Percentiles rank a stretch among this genome's conserved stretches.
These are phyloP conservation scores for Drosophila niveifrons DNA, from an alignment of 2,888 invertebrate species.

Conservation along the genomic window DNA sequence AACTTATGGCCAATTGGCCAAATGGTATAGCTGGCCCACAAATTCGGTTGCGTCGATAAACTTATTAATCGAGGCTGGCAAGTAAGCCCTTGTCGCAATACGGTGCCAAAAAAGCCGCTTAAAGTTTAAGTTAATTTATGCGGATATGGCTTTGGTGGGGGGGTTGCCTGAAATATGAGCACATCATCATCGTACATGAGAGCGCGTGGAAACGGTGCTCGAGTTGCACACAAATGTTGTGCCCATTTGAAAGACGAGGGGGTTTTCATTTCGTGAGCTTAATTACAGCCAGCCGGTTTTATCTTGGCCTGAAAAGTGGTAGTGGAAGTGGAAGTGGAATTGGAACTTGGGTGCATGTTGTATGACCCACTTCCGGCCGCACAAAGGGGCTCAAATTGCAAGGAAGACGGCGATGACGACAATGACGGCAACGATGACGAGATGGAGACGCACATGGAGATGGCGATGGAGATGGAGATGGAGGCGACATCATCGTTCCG, in stretches of 20 bases:
- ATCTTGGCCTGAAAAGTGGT: slow-evolving; percentile 54
- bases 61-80: slow-evolving; percentile 46
- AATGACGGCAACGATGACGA: slow-evolving; percentile 12
- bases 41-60: slow-evolving; percentile 25
- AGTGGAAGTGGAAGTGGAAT: slow-evolving; percentile 36
- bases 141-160: slow-evolving; percentile 13
- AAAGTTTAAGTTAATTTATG: slow-evolving; percentile 55
- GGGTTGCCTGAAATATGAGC: slow-evolving; percentile 36
- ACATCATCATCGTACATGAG: slow-evolving; percentile 7
- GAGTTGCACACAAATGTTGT: slow-evolving; percentile 66
- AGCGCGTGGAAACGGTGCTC: slow-evolving; percentile 47
- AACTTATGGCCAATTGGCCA: neutral
- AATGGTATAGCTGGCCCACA: neutral
- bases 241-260: slow-evolving; percentile 54
- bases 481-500: slow-evolving; percentile 10
- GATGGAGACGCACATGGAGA: neutral
- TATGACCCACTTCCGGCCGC: slow-evolving; percentile 78
- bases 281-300: slow-evolving; percentile 70
- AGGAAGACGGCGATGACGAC: slow-evolving; percentile 44
- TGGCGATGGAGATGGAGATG: neutral
- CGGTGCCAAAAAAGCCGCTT: slow-evolving; percentile 39
- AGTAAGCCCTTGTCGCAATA: slow-evolving; percentile 11
- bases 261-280: slow-evolving; percentile 58
- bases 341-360: slow-evolving; percentile 61
- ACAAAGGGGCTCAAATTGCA: slow-evolving; percentile 70